Evolutionary conservation across 1,140 invertebrate species (phyloP).

Genomic region (Drosophila sucinea): DNA sequence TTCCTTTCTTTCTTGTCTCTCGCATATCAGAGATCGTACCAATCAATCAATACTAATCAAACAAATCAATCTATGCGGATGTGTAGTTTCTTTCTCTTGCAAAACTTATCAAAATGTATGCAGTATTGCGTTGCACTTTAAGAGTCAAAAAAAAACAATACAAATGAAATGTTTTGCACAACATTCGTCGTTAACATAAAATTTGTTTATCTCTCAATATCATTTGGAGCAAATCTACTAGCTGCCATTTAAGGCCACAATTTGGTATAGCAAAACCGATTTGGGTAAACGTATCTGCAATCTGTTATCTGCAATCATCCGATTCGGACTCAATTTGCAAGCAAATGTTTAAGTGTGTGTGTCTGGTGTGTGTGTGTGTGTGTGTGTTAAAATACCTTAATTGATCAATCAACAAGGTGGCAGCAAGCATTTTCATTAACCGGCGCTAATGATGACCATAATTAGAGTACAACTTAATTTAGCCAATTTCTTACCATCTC

Average conservation of each 20-base stretch:
- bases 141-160: neutral
- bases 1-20: too few species aligned
- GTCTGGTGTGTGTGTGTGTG: neutral
- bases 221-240: neutral
- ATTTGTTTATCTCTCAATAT: neutral
- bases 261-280: neutral
- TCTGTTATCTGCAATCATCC: neutral
- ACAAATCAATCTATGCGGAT: too few species aligned
- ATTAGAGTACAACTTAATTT: neutral
- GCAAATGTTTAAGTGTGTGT: constrained; percentile 17
- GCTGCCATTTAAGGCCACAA: neutral
- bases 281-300: neutral
- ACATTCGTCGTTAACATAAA: neutral
- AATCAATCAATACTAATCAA: too few species aligned
- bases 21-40: too few species aligned
- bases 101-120: too few species aligned
- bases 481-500: constrained; percentile 84
- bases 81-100: too few species aligned
- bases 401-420: constrained; percentile 27
- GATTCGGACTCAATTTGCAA: constrained; percentile 5
- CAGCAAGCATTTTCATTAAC: constrained; percentile 25
- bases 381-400: constrained; percentile 11
- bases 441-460: constrained; percentile 61
- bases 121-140: too few species aligned
- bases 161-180: neutral